Conservation (phyloP, 2,113 vertebrate species). For the Bungarus multicinctus region DNA sequence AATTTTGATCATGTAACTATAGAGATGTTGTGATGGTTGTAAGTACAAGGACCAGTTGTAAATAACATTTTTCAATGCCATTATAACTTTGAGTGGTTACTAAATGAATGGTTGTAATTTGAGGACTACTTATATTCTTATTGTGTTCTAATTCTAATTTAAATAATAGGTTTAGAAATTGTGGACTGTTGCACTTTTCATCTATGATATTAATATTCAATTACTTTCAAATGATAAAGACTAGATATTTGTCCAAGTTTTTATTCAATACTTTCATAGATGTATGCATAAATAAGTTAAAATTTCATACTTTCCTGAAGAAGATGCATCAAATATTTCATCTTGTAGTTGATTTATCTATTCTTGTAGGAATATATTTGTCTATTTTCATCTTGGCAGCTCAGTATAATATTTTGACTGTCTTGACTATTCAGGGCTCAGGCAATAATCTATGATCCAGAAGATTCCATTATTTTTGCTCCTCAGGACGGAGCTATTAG, state of each 20-base stretch:
- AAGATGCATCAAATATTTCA: not conserved
- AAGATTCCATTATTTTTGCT: not conserved
- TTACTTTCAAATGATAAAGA: slow-evolving; percentile 31
- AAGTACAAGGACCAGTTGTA: not conserved
- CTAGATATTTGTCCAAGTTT: slow-evolving; percentile 33
- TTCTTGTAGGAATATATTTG: not conserved
- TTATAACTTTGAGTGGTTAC: not conserved
- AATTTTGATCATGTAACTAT: not conserved
- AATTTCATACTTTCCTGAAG: not conserved
- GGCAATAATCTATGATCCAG: not conserved
- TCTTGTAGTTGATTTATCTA: not conserved
- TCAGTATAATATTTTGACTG: not conserved
- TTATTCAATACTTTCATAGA: slow-evolving; percentile 1
- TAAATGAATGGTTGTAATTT: not conserved
- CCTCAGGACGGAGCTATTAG: not conserved
- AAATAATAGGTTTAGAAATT: not conserved
- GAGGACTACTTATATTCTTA: not conserved
- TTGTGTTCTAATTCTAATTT: no score
- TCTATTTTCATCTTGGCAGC: not conserved
- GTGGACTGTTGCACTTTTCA: not conserved
- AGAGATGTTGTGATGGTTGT: not conserved
- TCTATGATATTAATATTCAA: slow-evolving; percentile 17
- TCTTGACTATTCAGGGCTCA: not conserved
- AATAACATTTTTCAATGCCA: not conserved
- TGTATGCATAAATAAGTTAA: not conserved